Evolutionary conservation across 23 tunicate species (phyloP).

Genomic region (Halocynthia aurantium): DNA sequence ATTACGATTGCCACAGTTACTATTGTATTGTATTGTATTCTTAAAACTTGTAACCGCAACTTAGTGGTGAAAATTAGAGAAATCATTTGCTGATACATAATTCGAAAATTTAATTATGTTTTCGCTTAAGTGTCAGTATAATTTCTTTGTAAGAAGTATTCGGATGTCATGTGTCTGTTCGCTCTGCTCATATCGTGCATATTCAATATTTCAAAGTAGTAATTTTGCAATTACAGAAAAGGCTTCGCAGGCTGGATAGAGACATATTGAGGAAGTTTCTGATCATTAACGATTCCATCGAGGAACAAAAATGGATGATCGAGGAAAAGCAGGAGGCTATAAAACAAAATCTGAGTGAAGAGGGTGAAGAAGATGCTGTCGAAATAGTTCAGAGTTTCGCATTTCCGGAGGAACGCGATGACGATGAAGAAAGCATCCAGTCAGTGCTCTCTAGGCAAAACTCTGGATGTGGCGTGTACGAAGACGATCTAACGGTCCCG

Average conservation of each 20-base stretch:
- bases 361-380: conserved; percentile 14
- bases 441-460: neutral
- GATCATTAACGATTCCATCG: conserved; percentile 53
- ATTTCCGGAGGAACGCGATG: neutral
- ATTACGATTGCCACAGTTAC: too few relatives aligned
- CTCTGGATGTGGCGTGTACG: conserved; percentile 3
- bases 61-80: too few relatives aligned
- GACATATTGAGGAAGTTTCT: conserved; percentile 72
- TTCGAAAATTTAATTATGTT: too few relatives aligned
- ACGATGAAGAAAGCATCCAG: conserved; percentile 15
- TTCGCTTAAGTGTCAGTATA: too few relatives aligned
- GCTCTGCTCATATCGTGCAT: too few relatives aligned
- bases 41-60: too few relatives aligned
- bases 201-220: too few relatives aligned
- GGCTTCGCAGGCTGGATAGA: conserved; percentile 56
- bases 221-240: conserved; percentile 36
- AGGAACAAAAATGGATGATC: conserved; percentile 63
- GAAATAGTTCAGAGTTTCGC: conserved; percentile 3
- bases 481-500: neutral
- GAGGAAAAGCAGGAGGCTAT: conserved; percentile 71
- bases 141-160: too few relatives aligned
- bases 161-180: too few relatives aligned
- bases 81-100: too few relatives aligned
- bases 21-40: too few relatives aligned
- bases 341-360: conserved; percentile 26